phyloP scores from a whole-genome alignment of 2,797 vertebrate species.

The Enteromius viviparus region DNA sequence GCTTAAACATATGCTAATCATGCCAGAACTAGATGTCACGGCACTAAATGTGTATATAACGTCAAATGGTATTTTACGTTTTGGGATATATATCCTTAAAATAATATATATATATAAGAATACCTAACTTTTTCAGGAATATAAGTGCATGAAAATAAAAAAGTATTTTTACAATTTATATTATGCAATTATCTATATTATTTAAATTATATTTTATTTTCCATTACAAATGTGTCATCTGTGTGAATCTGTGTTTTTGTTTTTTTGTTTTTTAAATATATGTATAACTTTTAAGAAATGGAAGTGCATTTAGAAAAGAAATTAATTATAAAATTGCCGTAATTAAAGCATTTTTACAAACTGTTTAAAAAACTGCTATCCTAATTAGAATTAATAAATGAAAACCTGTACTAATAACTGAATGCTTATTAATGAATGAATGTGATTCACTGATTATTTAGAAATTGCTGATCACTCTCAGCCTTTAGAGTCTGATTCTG shows the following conservation, averaged over 20 bases:
- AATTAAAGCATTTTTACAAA: background rate
- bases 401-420: background rate
- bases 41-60: too few relatives aligned
- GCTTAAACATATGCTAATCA: background rate
- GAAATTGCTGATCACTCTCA: background rate
- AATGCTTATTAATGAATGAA: background rate
- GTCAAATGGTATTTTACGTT: background rate
- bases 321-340: background rate
- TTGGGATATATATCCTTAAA: background rate
- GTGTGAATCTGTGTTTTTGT: too few relatives aligned
- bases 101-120: background rate
- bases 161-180: too few relatives aligned
- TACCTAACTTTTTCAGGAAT: background rate
- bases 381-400: background rate
- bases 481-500: conserved; percentile 22
- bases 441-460: background rate
- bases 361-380: background rate
- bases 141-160: background rate
- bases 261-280: too few relatives aligned
- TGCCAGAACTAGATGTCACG: too few relatives aligned
- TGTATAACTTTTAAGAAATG: background rate
- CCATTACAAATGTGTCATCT: background rate
- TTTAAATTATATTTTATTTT: background rate
- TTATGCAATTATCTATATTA: too few relatives aligned
- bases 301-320: background rate